These are phyloP conservation scores for Solea solea DNA, from an alignment of 2,113 vertebrate species.

Conservation along the genomic window DNA sequence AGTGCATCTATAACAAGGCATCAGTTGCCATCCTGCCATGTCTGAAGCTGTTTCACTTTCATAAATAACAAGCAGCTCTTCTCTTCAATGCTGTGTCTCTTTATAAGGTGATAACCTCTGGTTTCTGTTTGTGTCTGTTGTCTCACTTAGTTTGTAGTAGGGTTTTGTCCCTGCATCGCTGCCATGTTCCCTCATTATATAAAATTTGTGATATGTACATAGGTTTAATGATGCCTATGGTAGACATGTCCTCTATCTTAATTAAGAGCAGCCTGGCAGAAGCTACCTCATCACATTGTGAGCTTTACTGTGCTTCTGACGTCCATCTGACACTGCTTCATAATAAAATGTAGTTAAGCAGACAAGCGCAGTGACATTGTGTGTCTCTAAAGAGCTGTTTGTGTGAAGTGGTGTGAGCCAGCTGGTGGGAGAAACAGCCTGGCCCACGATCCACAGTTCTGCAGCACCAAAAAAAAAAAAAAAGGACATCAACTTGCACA, in stretches of 20 bases:
- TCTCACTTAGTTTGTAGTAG: not conserved
- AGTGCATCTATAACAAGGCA: not conserved
- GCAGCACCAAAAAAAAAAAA: not conserved
- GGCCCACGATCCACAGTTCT: conserved; percentile 7
- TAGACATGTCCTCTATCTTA: conserved; percentile 41
- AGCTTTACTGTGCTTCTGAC: conserved; percentile 37
- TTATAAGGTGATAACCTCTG: not conserved
- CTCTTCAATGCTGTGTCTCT: not conserved
- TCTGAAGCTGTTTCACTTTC: not conserved
- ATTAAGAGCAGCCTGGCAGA: conserved; percentile 45
- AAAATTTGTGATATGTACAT: conserved; percentile 19
- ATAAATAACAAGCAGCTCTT: not conserved
- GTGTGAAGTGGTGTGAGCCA: conserved; percentile 30
- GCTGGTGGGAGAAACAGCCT: conserved; percentile 17
- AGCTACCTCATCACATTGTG: not conserved
- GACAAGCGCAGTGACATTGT: conserved; percentile 27
- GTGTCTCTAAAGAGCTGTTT: conserved; percentile 47
- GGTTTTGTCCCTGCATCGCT: not conserved
- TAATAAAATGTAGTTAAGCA: conserved; percentile 33
- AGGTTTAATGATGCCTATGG: conserved; percentile 33
- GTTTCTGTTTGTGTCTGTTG: not conserved
- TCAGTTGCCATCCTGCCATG: not conserved
- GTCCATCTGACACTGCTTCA: conserved; percentile 21
- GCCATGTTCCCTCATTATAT: conserved; percentile 15
- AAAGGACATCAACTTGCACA: conserved; percentile 1